Base-by-base conservation (phyloP, 2,797 vertebrate genomes). In the Merluccius polli region DNA sequence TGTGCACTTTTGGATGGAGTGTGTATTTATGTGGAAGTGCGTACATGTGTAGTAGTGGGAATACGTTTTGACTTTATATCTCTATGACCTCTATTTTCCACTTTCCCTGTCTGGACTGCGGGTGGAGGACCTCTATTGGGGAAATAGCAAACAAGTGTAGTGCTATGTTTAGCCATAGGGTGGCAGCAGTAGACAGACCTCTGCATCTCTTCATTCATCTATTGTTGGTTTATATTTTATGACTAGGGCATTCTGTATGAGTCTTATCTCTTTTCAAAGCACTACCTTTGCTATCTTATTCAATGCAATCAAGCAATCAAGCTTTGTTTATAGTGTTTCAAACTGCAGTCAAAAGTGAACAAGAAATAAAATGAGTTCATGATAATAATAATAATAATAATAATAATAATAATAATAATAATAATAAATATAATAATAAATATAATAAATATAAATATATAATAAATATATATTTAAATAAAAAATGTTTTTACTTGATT, bases 111-210 rank as follows among this genome's bases (percentile, higher is more conserved):
- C 79, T 71, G 33, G 29, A 70, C 70, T 71, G n/a, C 30, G 73
- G 81, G 15, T 30, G 44, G 36, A 75, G 11, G 1, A 29, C 0
- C 10, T n/a, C 18, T 72, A 10, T 13, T 65, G 11, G 63, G 36
- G 31, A 52, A 70, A 68, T 71, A 41, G 71, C 70, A 29, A 41
- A 16, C 16, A 29, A 5, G 78, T 68, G 48, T 32, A 73, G 16
- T 84, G 32, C 76, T 63, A 15, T 2, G 59, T 63, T 84, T 29
- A 33, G 24, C 85, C 91, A 80, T 81, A 77, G 90, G 91, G 84
- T 87, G 91, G 90, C 87, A 85, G 86, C 87, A 88, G 48, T 59
- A 21, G n/a, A 59, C 52, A n/a, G 52, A 21, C 16, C 44, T 48
- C 16, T 48, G 16, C 18, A 48, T 18, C 44, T 48, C 13, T 21